Conservation (phyloP, 2,113 vertebrate genomes). For the Noctilio leporinus region DNA sequence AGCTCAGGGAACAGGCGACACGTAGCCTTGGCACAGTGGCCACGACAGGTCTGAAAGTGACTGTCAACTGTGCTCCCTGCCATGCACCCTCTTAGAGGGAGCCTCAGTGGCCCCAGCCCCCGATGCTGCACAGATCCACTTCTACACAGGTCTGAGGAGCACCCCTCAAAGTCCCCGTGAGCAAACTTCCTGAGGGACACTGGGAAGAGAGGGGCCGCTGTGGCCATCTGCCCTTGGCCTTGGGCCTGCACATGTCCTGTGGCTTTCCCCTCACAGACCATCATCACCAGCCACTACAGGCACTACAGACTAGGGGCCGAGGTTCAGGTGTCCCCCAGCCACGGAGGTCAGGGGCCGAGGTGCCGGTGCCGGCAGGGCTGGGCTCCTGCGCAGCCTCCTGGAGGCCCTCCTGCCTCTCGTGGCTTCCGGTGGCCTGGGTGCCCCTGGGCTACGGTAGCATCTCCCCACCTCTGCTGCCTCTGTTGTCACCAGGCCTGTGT, state of each 20-base stretch:
- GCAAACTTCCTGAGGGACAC: neutral
- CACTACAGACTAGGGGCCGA: accelerated
- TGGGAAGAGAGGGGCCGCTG: too few relatives aligned
- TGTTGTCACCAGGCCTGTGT: neutral
- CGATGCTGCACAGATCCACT: accelerated
- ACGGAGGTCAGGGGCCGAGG: neutral
- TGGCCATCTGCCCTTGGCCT: accelerated
- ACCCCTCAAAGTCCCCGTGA: accelerated
- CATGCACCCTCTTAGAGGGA: accelerated
- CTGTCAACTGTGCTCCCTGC: neutral
- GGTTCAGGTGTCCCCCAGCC: accelerated
- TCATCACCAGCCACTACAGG: too few relatives aligned
- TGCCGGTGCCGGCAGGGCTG: neutral
- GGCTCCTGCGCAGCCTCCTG: accelerated
- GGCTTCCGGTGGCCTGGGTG: accelerated
- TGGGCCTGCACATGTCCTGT: accelerated
- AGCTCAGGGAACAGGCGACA: neutral
- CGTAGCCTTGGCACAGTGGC: accelerated
- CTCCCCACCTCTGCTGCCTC: neutral
- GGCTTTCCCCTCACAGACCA: accelerated
- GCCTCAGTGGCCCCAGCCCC: accelerated
- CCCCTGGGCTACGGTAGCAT: too few relatives aligned
- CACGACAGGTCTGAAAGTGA: accelerated
- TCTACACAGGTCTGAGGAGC: accelerated
- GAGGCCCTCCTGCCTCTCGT: neutral